Evolutionary conservation across 1,140 invertebrate species (phyloP).

Genomic region (Drosophila orena): DNA sequence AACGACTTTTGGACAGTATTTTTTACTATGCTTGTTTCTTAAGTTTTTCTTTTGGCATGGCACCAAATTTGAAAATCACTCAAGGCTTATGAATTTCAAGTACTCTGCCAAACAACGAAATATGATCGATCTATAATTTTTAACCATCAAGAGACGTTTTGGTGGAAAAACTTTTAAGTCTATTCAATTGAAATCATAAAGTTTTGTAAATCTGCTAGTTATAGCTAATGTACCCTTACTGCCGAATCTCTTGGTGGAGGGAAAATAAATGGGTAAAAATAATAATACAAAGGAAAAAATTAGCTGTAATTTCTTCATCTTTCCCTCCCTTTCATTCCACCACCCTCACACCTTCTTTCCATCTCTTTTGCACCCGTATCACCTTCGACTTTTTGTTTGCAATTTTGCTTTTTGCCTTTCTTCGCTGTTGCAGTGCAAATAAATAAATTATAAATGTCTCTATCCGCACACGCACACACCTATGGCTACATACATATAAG

Average conservation of each 20-base stretch:
- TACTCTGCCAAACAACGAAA: conserved; percentile 1
- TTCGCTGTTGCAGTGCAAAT: conserved; percentile 56
- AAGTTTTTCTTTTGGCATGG: conserved; percentile 54
- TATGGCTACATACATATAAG: conserved; percentile 1
- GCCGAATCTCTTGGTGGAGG: neutral
- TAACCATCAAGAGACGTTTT: too few species aligned
- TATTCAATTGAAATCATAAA: too few species aligned
- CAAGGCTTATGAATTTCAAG: neutral
- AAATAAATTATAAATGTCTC: conserved; percentile 60
- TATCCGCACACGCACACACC: conserved; percentile 18
- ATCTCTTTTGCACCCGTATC: conserved; percentile 15
- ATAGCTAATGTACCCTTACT: conserved; percentile 5
- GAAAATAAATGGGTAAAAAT: conserved; percentile 46
- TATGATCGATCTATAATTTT: neutral
- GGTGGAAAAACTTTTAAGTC: too few species aligned
- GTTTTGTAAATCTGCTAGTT: neutral
- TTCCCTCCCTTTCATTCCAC: conserved; percentile 4
- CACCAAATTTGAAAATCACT: conserved; percentile 21
- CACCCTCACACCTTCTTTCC: conserved; percentile 8
- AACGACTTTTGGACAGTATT: neutral
- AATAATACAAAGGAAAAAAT: conserved; percentile 39
- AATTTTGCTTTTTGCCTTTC: conserved; percentile 44
- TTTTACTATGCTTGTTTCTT: conserved; percentile 16
- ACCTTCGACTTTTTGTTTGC: conserved; percentile 31
- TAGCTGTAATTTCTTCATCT: conserved; percentile 29